Evolutionary conservation across 2,888 invertebrate genomes (phyloP).

Genomic region (Colletes collaris): DNA sequence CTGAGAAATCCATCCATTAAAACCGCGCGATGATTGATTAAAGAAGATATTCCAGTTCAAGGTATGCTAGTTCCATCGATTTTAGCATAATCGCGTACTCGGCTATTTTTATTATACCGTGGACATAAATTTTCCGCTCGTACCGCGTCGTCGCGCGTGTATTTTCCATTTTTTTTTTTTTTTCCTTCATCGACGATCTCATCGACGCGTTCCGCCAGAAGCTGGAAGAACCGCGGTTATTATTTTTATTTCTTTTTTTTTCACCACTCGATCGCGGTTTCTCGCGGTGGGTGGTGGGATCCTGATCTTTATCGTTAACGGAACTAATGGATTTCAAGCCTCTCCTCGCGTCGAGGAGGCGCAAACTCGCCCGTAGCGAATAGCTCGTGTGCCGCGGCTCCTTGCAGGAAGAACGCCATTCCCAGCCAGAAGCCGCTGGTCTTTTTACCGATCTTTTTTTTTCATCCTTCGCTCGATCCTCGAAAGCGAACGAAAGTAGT

Average conservation of each 20-base stretch:
- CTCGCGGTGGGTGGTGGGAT: slow-evolving; percentile 58
- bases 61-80: slow-evolving; percentile 51
- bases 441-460: slow-evolving; percentile 48
- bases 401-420: slow-evolving; percentile 36
- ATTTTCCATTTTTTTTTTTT: slow-evolving; percentile 7
- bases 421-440: slow-evolving; percentile 27
- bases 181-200: slow-evolving; percentile 1
- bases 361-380: slow-evolving; percentile 61
- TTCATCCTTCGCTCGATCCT: slow-evolving; percentile 37
- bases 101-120: slow-evolving; percentile 45
- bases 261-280: slow-evolving; percentile 9
- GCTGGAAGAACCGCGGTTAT: neutral
- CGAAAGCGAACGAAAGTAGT: slow-evolving; percentile 48
- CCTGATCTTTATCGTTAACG: slow-evolving; percentile 62
- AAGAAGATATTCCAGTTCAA: slow-evolving; percentile 49
- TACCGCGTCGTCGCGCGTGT: slow-evolving; percentile 15
- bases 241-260: slow-evolving; percentile 3
- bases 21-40: slow-evolving; percentile 29
- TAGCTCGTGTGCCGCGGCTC: slow-evolving; percentile 63
- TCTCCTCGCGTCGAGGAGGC: slow-evolving; percentile 48
- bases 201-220: neutral
- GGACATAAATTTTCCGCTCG: slow-evolving; percentile 28
- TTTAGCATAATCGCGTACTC: slow-evolving; percentile 16
- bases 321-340: slow-evolving; percentile 73
- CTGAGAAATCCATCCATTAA: neutral